Percentiles rank a stretch among this genome's conserved stretches.
phyloP scores from a whole-genome alignment of 2,797 vertebrate species.

The Setipinna tenuifilis region DNA sequence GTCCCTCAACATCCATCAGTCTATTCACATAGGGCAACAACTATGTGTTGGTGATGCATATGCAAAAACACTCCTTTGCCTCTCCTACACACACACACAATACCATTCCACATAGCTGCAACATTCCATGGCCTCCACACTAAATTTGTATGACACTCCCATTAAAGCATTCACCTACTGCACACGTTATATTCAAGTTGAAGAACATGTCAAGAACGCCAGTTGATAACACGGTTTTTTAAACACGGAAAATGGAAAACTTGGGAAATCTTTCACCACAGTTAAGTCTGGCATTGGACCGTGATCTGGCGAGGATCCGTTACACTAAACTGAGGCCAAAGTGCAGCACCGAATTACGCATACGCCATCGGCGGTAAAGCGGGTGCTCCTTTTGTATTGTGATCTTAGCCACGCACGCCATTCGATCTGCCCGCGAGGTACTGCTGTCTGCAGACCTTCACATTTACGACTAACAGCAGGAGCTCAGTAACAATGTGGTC shows the following conservation, averaged over 20 bases:
- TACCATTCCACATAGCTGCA: not conserved
- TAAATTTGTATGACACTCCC: not conserved
- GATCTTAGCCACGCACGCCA: conserved; percentile 17
- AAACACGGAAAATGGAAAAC: too few species aligned
- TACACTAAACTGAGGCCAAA: not conserved
- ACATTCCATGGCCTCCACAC: not conserved
- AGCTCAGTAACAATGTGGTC: not conserved
- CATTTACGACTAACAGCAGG: not conserved
- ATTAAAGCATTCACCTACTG: too few species aligned
- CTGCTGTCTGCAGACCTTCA: not conserved
- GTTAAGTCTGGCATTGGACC: too few species aligned
- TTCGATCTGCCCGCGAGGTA: not conserved
- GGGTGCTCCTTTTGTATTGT: not conserved
- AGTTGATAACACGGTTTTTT: too few species aligned
- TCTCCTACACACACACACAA: not conserved
- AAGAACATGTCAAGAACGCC: too few species aligned
- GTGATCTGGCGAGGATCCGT: too few species aligned
- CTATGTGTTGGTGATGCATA: not conserved
- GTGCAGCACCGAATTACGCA: not conserved
- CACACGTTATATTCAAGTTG: too few species aligned
- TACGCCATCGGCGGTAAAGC: not conserved
- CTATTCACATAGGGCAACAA: not conserved
- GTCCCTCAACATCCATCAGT: not conserved
- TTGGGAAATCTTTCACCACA: too few species aligned
- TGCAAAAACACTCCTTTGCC: not conserved